These are phyloP conservation scores for Acrobeloides nanus DNA, from an alignment of 2,888 invertebrate species.

Conservation along the genomic window DNA sequence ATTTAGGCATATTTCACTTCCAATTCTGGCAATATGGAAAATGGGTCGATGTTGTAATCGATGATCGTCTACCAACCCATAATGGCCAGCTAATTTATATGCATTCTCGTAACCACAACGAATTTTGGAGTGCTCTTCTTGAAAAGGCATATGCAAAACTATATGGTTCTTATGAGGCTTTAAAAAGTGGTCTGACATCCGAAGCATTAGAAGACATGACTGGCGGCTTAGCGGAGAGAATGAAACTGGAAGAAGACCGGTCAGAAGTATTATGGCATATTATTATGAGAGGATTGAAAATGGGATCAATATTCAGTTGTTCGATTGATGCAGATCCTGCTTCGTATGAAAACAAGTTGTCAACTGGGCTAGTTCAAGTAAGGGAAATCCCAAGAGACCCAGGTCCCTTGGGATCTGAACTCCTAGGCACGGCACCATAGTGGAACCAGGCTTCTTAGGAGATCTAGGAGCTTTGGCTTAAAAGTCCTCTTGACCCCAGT, in stretches of 20 bases:
- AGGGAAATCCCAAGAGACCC: too few relatives aligned
- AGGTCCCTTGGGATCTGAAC: too few relatives aligned
- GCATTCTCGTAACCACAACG: constrained; percentile 72
- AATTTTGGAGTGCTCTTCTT: constrained; percentile 86
- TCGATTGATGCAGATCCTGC: constrained; percentile 67
- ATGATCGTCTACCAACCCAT: constrained; percentile 80
- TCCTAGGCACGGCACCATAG: too few relatives aligned
- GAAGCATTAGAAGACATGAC: constrained; percentile 99
- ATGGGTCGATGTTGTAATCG: constrained; percentile 85
- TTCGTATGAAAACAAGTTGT: constrained; percentile 68
- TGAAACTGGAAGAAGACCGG: constrained; percentile 72
- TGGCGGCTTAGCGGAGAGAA: constrained; percentile 58
- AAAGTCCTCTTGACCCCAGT: too few relatives aligned
- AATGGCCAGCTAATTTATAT: constrained; percentile 75
- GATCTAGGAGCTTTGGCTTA: too few relatives aligned
- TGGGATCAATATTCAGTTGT: constrained; percentile 86
- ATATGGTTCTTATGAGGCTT: constrained; percentile 72
- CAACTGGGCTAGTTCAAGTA: constrained; percentile 70
- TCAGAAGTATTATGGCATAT: constrained; percentile 67
- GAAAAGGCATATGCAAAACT: constrained; percentile 67
- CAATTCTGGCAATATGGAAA: constrained; percentile 82
- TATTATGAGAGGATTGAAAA: constrained; percentile 78
- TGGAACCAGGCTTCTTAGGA: too few relatives aligned
- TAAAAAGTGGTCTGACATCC: constrained; percentile 91
- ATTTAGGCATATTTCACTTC: constrained; percentile 61